These are phyloP conservation scores for Paragorgia papillata DNA, from an alignment of 92 coral and sea anemone species.

Conservation along the genomic window DNA sequence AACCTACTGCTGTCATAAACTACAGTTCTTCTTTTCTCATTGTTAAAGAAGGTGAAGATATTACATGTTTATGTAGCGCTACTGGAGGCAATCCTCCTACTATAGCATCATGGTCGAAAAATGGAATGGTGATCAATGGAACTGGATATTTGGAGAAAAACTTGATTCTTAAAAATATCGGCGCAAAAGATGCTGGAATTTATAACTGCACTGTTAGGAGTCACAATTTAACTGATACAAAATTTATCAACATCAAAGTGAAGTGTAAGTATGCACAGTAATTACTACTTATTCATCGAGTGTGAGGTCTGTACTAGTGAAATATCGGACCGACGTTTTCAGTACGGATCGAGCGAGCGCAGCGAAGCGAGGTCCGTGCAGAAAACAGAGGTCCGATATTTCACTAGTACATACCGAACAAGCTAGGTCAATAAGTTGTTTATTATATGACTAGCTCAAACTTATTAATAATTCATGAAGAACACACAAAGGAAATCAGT, in stretches of 20 bases:
- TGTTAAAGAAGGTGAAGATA: conserved; percentile 1
- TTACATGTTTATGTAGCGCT: background rate
- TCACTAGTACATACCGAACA: too few species aligned
- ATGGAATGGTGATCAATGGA: background rate
- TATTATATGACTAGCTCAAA: too few species aligned
- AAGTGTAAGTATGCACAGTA: conserved; percentile 9
- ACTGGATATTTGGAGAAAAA: background rate
- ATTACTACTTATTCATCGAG: too few species aligned
- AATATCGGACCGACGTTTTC: too few species aligned
- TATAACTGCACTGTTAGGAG: conserved; percentile 21
- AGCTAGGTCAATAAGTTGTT: too few species aligned
- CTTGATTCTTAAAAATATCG: background rate
- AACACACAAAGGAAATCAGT: too few species aligned
- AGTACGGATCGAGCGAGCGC: too few species aligned
- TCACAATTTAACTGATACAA: background rate
- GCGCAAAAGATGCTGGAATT: background rate
- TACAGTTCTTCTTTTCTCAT: background rate
- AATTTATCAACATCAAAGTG: background rate
- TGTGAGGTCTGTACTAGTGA: too few species aligned
- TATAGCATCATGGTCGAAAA: conserved; percentile 11
- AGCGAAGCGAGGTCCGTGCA: too few species aligned
- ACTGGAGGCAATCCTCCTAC: conserved; percentile 27
- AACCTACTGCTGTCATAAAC: background rate
- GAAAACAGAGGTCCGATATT: too few species aligned
- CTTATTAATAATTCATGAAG: too few species aligned